A percentile compares a stretch with the other conserved stretches of the same genome.
These are phyloP conservation scores for Halichoerus grypus DNA, from an alignment of 2,113 vertebrate genomes.

Conservation along the genomic window DNA sequence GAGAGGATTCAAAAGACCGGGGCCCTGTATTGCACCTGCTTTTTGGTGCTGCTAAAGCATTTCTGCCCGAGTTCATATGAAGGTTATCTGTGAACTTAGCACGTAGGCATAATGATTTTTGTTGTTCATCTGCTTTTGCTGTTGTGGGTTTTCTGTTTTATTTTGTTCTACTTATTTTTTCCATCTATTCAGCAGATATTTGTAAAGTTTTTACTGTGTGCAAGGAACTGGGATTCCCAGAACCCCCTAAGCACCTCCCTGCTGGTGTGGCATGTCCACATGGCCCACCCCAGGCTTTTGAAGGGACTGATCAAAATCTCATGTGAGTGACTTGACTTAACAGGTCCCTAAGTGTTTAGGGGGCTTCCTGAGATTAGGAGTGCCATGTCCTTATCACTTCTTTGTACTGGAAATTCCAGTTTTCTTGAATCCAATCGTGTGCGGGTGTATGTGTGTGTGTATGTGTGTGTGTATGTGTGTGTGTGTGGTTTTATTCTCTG, in stretches of 20 bases:
- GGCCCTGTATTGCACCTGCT: neutral
- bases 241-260: neutral
- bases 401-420: neutral
- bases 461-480: neutral
- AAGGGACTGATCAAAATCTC: neutral
- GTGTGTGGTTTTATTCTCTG: neutral
- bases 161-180: neutral
- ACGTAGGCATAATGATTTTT: neutral
- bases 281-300: neutral
- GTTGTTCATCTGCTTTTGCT: neutral
- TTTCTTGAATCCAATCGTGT: slow-evolving; percentile 29
- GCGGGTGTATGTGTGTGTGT: neutral
- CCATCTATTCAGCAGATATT: neutral
- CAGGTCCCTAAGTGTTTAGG: neutral
- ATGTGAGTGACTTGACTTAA: neutral
- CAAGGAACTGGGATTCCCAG: neutral
- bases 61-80: neutral
- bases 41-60: neutral
- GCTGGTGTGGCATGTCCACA: neutral
- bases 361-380: neutral
- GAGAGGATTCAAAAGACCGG: neutral
- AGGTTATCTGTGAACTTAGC: slow-evolving; percentile 3
- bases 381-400: neutral
- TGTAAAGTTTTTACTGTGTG: neutral
- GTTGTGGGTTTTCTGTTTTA: neutral